Evolutionary conservation across 1,140 invertebrate species (phyloP).

Genomic region (Aporrectodea caliginosa): DNA sequence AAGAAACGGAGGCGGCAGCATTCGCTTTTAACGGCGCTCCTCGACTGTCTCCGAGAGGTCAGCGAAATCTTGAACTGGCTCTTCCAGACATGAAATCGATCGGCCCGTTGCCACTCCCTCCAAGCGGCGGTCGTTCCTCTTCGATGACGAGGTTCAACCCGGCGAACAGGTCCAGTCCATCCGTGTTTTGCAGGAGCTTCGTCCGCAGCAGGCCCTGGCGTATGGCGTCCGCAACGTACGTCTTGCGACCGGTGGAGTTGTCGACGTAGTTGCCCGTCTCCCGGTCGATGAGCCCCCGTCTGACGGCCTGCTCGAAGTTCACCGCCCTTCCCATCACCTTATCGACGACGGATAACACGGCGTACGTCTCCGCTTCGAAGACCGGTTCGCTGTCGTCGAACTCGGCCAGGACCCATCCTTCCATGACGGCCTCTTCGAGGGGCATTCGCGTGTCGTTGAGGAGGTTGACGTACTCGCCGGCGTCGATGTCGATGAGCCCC

Average conservation of each 20-base stretch:
- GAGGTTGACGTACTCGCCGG: constrained; percentile 28
- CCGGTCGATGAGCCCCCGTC: constrained; percentile 25
- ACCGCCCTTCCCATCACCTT: constrained; percentile 11
- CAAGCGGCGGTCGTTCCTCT: not conserved
- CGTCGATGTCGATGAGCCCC: constrained; percentile 26
- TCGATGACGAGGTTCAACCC: not conserved
- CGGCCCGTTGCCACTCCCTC: not conserved
- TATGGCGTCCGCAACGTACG: constrained; percentile 31
- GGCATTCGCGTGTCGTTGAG: not conserved
- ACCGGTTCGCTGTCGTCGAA: not conserved
- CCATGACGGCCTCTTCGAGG: constrained; percentile 13
- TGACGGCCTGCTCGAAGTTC: constrained; percentile 26
- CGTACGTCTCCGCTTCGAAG: constrained; percentile 26
- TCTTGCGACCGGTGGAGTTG: constrained; percentile 24
- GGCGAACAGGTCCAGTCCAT: not conserved
- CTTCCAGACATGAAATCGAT: too few species aligned
- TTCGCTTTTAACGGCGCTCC: too few species aligned
- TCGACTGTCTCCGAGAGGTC: too few species aligned
- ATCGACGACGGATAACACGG: constrained; percentile 30
- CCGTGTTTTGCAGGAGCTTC: not conserved
- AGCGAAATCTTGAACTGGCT: too few species aligned
- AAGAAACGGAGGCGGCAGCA: too few species aligned
- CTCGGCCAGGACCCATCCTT: constrained; percentile 31
- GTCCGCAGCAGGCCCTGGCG: constrained; percentile 17
- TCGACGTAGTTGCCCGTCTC: constrained; percentile 30